Evolutionary conservation across 1,140 invertebrate species (phyloP).

Genomic region (Cotesia glomerata): DNA sequence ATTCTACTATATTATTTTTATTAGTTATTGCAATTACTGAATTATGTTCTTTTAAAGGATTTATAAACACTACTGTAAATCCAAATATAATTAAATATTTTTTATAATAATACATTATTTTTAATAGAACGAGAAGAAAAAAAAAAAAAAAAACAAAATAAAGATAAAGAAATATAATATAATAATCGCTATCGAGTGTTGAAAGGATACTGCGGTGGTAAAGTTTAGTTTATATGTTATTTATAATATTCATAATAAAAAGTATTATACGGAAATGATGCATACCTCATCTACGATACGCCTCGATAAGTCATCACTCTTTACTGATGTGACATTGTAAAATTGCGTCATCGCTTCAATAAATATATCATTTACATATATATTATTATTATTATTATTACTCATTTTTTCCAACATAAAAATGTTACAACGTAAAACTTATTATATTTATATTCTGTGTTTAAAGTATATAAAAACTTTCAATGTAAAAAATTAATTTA

Average conservation of each 20-base stretch:
- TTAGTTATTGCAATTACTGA: background rate
- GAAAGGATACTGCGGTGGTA: constrained; percentile 47
- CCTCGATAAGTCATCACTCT: constrained; percentile 29
- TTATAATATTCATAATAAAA: constrained; percentile 35
- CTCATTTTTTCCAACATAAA: too few relatives aligned
- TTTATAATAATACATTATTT: background rate
- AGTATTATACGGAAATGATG: too few relatives aligned
- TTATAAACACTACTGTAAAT: background rate
- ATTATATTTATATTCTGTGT: too few relatives aligned
- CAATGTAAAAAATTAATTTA: too few relatives aligned
- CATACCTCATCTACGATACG: constrained; percentile 35
- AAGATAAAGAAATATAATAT: background rate
- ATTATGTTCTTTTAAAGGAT: background rate
- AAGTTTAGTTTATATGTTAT: constrained; percentile 45
- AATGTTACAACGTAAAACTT: too few relatives aligned
- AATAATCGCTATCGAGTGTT: background rate
- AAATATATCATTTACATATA: too few relatives aligned
- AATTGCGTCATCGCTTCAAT: constrained; percentile 13
- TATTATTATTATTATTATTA: too few relatives aligned
- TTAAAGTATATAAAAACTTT: too few relatives aligned
- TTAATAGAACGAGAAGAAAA: background rate
- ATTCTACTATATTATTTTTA: background rate
- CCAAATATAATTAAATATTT: constrained; percentile 5
- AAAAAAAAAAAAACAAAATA: background rate
- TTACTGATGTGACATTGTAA: background rate